A percentile compares a stretch with the other conserved stretches of the same genome.
Evolutionary conservation across 2,113 vertebrate genomes (phyloP).

Genomic region (Prinia subflava): DNA sequence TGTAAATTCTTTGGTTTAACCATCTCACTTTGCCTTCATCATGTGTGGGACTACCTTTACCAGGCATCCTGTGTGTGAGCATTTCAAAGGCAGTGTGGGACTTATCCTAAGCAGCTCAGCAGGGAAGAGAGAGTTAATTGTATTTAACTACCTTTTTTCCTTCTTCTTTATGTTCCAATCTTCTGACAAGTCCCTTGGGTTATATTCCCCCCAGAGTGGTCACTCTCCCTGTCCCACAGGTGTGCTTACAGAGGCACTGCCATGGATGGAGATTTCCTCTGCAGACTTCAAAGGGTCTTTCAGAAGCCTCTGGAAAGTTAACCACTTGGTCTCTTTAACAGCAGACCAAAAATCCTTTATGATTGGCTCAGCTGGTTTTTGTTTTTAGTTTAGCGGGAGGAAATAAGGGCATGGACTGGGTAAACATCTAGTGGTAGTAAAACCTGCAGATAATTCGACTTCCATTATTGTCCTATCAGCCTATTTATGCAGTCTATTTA

Average conservation of each 20-base stretch:
- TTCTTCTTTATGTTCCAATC: neutral
- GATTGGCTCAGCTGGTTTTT: neutral
- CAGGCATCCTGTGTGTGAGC: neutral
- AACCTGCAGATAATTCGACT: neutral
- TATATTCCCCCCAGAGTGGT: neutral
- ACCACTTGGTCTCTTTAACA: neutral
- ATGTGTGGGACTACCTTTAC: neutral
- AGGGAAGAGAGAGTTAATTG: neutral
- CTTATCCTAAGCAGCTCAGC: neutral
- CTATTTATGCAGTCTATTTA: neutral
- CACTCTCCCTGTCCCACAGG: neutral
- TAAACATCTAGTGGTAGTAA: neutral
- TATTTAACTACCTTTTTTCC: neutral
- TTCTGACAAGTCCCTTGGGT: neutral
- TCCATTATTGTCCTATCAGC: neutral
- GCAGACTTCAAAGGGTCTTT: neutral
- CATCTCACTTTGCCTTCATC: neutral
- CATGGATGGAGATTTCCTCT: accelerated
- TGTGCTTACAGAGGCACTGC: neutral
- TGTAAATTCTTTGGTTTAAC: neutral
- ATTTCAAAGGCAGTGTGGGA: neutral
- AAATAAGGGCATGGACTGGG: neutral
- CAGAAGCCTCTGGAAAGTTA: neutral
- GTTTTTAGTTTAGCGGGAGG: neutral
- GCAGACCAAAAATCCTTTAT: neutral